Base-by-base conservation (phyloP, 2,797 vertebrate genomes). In the Macroramphosus scolopax region DNA sequence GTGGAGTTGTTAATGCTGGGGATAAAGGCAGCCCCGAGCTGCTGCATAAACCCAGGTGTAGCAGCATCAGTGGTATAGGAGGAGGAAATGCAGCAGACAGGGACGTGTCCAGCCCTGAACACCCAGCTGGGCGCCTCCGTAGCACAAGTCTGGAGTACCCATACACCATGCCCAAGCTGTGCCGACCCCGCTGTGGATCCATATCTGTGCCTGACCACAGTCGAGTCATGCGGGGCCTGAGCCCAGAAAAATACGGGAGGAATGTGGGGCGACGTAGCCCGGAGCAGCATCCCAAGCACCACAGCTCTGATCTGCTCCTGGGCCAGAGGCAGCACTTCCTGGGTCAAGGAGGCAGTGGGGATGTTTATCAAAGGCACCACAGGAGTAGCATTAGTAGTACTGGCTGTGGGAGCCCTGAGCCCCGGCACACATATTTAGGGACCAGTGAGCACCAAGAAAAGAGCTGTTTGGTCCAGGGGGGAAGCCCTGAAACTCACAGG, bases 61-160 rank as follows among this genome's bases (percentile, higher is more conserved):
- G 87, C 73, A 87, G 85, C 67, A 81, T 87, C 66, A 85, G 85
- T 44, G 87, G 74, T 52, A 68, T 82, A 50, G 81, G 67, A 26
- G 68, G 74, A 6, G 62, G 55, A 51, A 52, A 51, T 10, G 73
- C 56, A 24, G 70, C 52, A 15, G 80, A 83, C 24, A 75, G 78
- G 51, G 89, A 89, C 8, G 55, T 78, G 50, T 77, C 82, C 41
- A 89, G 85, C 42, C 88, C 87, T 1, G 88, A 89, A 18, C 84
- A 84, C 34, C 88, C 88, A 3, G 61, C 82, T 5, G 87, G 92
- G 53, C 94, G 94, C 60, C 93, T 93, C 78, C 84, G 92, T 67
- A 95, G 93, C 31, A 83, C 92, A 45, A 98, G 95, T 76, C 92
- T 95, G 0, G 95, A 98, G 70, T 95, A 95, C 58, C 89, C 89